Evolutionary conservation across 2,797 vertebrate genomes (phyloP), one percentile per base, ranked within the genome.

Genomic region (Ficedula albicollis): DNA sequence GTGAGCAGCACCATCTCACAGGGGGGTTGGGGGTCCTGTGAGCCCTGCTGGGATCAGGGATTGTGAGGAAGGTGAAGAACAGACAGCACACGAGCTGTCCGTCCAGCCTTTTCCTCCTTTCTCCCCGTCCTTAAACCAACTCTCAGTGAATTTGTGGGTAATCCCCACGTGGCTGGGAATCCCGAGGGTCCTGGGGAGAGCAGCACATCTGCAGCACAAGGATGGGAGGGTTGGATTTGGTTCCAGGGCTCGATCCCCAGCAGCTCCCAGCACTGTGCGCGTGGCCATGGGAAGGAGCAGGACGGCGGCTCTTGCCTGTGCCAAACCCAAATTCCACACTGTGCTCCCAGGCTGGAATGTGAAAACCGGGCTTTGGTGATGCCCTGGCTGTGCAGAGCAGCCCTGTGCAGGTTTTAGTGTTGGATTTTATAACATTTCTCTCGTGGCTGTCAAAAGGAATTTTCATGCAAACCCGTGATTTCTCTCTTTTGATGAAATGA

Each of bases 81-180:
- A 20, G 46, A 11, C 19, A 34, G 26, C 54, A 41, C 46, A 10
- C 0, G 0, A 43, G 6, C 38, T 72, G 49, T 30, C 75, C 13
- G 18, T 23, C 10, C 11, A 3, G 20, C 1, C 0, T 74, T 58
- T 23, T 59, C 43, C 26, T 76, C 38, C 16, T 17, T 94, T 52
- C 39, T 64, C 14, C 27, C 44, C 26, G n/a, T 17, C 44, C 49
- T 85, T 41, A 70, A 78, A 70, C 44, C 73, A 63, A 3, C 49
- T n/a, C 21, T 4, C 73, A 86, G 58, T 62, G 68, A 2, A 14
- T 93, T 63, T 90, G 76, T 79, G 80, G 75, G 58, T 55, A 64
- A 88, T 27, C 51, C 1, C 3, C 46, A 7, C 32, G 2, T 11
- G 0, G 1, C 39, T 88, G 1, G 0, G 78, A 66, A 48, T 73